A percentile compares a stretch with the other conserved stretches of the same genome.
Conservation (phyloP, 2,888 invertebrate species). For the Perizoma affinitatum region DNA sequence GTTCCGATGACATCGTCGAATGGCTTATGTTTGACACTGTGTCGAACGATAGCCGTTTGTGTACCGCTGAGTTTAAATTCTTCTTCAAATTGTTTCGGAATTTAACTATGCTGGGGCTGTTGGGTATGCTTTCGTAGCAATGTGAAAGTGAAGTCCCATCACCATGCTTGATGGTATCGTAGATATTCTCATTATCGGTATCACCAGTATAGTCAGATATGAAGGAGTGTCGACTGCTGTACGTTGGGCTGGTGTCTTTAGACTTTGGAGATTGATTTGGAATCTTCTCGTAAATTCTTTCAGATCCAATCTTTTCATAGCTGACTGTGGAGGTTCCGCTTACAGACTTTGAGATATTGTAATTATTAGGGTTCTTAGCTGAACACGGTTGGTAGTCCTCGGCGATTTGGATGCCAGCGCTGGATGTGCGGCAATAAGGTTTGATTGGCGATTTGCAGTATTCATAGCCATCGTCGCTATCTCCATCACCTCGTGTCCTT, state of each 20-base stretch:
- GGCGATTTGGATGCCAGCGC: slow-evolving; percentile 78
- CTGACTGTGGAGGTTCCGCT: slow-evolving; percentile 76
- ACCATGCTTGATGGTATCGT: slow-evolving; percentile 85
- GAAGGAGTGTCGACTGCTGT: slow-evolving; percentile 70
- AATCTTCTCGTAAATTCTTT: slow-evolving; percentile 79
- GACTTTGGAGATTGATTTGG: slow-evolving; percentile 63
- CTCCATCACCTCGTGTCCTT: slow-evolving; percentile 74
- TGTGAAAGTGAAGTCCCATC: slow-evolving; percentile 80
- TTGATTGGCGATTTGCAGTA: slow-evolving; percentile 77
- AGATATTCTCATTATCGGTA: slow-evolving; percentile 84
- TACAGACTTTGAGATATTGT: slow-evolving; percentile 71
- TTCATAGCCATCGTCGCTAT: slow-evolving; percentile 80
- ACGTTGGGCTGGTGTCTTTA: slow-evolving; percentile 69
- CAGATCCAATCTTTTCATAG: slow-evolving; percentile 77
- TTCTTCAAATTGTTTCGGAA: slow-evolving; percentile 68
- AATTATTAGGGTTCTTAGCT: slow-evolving; percentile 63
- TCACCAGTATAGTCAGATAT: slow-evolving; percentile 72
- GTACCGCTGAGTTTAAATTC: slow-evolving; percentile 63
- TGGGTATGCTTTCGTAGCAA: slow-evolving; percentile 85
- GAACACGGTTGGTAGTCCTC: slow-evolving; percentile 76
- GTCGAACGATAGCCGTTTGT: slow-evolving; percentile 76
- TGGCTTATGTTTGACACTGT: slow-evolving; percentile 78
- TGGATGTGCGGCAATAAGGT: slow-evolving; percentile 73
- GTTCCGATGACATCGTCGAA: slow-evolving; percentile 84
- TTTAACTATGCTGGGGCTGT: slow-evolving; percentile 78